These are phyloP conservation scores for Rhopilema esculentum DNA, from an alignment of 30 jellyfish, hydroid and myxozoan species.

Conservation along the genomic window DNA sequence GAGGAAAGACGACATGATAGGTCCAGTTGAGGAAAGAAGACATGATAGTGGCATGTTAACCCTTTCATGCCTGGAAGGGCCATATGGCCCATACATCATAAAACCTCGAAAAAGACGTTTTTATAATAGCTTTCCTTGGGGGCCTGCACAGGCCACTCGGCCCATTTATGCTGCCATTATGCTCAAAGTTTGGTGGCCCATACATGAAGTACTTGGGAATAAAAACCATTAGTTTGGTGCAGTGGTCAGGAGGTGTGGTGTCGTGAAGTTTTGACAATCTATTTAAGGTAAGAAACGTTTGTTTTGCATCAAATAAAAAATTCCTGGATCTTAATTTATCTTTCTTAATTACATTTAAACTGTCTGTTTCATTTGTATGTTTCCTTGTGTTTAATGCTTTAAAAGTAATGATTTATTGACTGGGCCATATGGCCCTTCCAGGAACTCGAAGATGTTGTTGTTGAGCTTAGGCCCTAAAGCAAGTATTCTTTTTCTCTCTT, in stretches of 20 bases:
- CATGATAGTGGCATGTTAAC: too few relatives aligned
- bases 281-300: conserved; percentile 7
- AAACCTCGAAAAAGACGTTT: too few relatives aligned
- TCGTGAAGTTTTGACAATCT: background rate
- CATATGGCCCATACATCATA: too few relatives aligned
- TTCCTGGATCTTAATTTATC: background rate
- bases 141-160: too few relatives aligned
- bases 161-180: too few relatives aligned
- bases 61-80: too few relatives aligned
- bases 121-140: too few relatives aligned
- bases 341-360: background rate
- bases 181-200: too few relatives aligned
- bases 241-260: conserved; percentile 9
- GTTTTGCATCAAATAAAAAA: background rate
- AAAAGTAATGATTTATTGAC: background rate
- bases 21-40: too few relatives aligned
- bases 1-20: too few relatives aligned
- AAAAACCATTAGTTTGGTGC: conserved; percentile 5
- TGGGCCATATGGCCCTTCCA: conserved; percentile 26
- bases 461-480: conserved; percentile 7
- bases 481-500: background rate
- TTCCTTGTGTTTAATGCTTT: background rate
- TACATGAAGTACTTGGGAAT: too few relatives aligned
- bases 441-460: background rate
- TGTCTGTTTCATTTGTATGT: conserved; percentile 1